phyloP scores from a whole-genome alignment of 2,888 invertebrate genomes.

The Agrotis segetum region DNA sequence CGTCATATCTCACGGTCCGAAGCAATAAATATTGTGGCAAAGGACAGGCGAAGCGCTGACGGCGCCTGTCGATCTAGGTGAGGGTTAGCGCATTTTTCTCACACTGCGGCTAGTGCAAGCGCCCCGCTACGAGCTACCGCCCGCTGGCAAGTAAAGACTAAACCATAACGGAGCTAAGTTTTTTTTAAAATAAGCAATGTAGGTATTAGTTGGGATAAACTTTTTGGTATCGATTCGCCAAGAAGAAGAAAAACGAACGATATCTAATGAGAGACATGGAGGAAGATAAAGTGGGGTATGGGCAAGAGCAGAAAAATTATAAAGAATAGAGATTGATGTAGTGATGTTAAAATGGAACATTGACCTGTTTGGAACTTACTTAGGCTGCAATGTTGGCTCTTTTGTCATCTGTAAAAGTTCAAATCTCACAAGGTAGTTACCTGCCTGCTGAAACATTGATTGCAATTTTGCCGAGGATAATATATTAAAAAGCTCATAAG shows the following conservation, averaged over 20 bases:
- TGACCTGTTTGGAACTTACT: neutral
- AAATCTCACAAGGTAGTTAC: too few species aligned
- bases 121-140: conserved; percentile 70
- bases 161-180: conserved; percentile 25
- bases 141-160: conserved; percentile 55
- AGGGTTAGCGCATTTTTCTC: conserved; percentile 89
- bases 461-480: too few species aligned
- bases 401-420: too few species aligned
- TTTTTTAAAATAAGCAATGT: neutral
- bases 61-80: conserved; percentile 79
- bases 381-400: too few species aligned
- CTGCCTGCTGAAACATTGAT: too few species aligned
- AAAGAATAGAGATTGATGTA: neutral
- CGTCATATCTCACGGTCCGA: conserved; percentile 56
- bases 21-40: conserved; percentile 45
- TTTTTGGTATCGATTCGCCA: too few species aligned
- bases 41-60: conserved; percentile 67
- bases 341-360: neutral
- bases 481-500: too few species aligned
- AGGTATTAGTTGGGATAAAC: too few species aligned
- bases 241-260: too few species aligned
- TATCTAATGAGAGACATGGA: neutral
- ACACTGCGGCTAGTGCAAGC: conserved; percentile 74
- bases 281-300: neutral
- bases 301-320: neutral